Base-by-base conservation (phyloP, 2,797 vertebrate species). In the Thalassophryne amazonica region DNA sequence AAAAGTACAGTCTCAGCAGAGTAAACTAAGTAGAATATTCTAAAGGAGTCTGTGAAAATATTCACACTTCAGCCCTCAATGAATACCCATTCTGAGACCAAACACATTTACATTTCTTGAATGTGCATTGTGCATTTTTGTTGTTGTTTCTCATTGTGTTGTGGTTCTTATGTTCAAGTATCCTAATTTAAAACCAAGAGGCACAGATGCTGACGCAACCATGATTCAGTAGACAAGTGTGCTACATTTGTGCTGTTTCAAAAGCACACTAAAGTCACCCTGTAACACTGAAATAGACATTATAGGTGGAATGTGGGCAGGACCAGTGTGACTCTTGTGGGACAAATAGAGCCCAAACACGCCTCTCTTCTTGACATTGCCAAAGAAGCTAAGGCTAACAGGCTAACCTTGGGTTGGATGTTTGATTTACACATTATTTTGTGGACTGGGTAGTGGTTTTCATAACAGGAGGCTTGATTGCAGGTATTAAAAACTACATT, bases 171-270 rank as follows among this genome's bases (percentile, higher is more conserved):
- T 42, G 48, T 64, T 54, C 47, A 68, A 60, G 69, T 54, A 35
- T 66, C 45, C 56, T 76, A 80, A 80, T 69, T 80, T 60, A 80
- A 78, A 78, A 62, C 72, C 72, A 19, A 11, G 33, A 73, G 64
- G 74, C 60, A 60, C 19, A 54, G 10, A 45, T 47, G 52, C 28
- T 57, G 34, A 59, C 51, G 69, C 43, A 65, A 54, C 45, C 57
- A 45, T 54, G 42, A 53, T 60, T 75, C 52, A 50, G 32, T 49
- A 48, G 24, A 34, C 25, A 11, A n/a, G 20, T 62, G 17, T 9
- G 19, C 34, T 53, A 35, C 31, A 40, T 47, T 38, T 42, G 18
- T 38, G 35, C n/a, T 36, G 13, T 60, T 11, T 39, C 19, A 58
- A 17, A 52, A 24, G 56, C 31, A 53, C 23, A 51, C 14, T 15